Evolutionary conservation across 1,140 invertebrate species (phyloP), one percentile per base, ranked within the genome.

Genomic region (Zaprionus kolodkinae): DNA sequence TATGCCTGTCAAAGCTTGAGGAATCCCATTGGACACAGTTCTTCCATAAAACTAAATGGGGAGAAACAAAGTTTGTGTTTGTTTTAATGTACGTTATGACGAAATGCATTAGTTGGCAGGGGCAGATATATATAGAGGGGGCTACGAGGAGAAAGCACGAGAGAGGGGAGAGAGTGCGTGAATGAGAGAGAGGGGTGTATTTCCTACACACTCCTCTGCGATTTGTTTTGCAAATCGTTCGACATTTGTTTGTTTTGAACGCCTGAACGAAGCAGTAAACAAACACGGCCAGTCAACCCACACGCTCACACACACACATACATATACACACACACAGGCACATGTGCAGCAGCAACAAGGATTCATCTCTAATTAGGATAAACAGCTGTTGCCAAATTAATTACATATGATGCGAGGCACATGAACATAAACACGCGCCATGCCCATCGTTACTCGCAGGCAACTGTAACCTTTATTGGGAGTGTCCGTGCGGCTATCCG

Each of bases 331-430:
- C n/a, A 30, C 40, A 48, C 21, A 61, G 3, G 21, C 48, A 15
- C 17, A 56, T 27, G 9, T 38, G 17, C 64, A 57, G 33, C 64
- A 57, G 45, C 57, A 64, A 54, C 61, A 74, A 56, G 79, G 72
- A 75, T 59, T 87, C 64, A 73, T 73, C 72, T 79, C 79, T 88
- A 87, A 87, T 87, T 87, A 88, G 84, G 84, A 87, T 88, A 80
- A 88, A 84, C 84, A 87, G 84, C 81, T 87, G 84, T 87, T 88
- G 81, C 84, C 83, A 83, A 87, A 87, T 87, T 87, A 87, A 87
- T 87, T 87, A 87, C 84, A 88, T 79, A 88, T 86, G 79, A 86
- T 78, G 79, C 6, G 27, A 30, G 75, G 72, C 79, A 79, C 72
- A 81, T 74, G 79, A 79, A 78, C 69, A 71, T 43, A 57, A 70